Base-by-base conservation (phyloP, 2,797 vertebrate species). In the Okamejei kenojei region DNA sequence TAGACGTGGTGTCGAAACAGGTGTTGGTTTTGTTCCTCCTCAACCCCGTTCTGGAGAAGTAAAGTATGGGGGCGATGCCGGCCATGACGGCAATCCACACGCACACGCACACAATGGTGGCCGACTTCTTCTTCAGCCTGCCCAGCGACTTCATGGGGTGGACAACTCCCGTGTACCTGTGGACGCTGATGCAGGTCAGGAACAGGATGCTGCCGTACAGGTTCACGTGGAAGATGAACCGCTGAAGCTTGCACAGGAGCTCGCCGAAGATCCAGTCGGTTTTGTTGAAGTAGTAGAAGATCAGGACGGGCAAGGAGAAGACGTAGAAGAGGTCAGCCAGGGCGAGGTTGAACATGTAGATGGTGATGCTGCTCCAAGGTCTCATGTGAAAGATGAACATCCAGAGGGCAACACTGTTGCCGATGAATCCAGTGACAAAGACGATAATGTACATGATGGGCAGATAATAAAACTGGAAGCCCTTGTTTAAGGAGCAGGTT, bases 331-430 rank as follows among this genome's bases (percentile, higher is more conserved):
- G 99, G 95, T 99, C 99, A 0, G 98, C 98, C 21, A 99, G 96
- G 0, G 98, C 99, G 95, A 99, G 94, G 96, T 99, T 99, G 96
- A 99, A 99, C 99, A 99, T 99, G 96, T 99, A 99, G 94, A 99
- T 98, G 0, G 99, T 99, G 96, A 99, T 99, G 96, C 98, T 97
- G 93, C 99, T 99, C 98, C 99, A 99, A 0, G 99, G 99, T 94
- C 96, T 97, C 98, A 99, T 99, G 94, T 99, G 98, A 95, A 97
- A 99, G 93, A 98, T 96, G 23, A 99, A 99, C 98, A 99, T 99
- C 99, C 99, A 99, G 93, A 99, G 99, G 84, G 99, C 99, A 96
- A 99, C 95, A 13, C 98, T 99, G 96, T 99, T 99, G 94, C 98
- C 98, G 95, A 99, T 96, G 95, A 99, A 97, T 93, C 99, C 99